Percentiles rank a stretch among this genome's conserved stretches.
Conservation (phyloP, 2,888 invertebrate genomes). For the Caenorhabditis sp. region DNA sequence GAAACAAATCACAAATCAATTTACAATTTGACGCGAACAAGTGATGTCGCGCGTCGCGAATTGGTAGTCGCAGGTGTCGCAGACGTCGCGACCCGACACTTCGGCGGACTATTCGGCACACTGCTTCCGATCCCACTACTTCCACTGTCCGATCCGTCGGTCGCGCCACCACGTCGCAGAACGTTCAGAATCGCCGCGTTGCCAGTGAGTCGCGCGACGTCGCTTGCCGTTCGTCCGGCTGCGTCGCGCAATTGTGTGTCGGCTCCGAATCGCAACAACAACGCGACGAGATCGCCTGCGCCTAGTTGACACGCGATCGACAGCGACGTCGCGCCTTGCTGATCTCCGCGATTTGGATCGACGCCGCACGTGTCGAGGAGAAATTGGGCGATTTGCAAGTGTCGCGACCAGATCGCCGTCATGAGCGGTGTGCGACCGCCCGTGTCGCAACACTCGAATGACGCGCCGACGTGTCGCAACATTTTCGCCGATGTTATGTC, state of each 20-base stretch:
- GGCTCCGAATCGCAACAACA: slow-evolving; percentile 52
- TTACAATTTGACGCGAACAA: background rate
- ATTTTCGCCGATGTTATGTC: slow-evolving; percentile 49
- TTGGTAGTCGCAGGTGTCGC: no score
- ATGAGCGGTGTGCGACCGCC: slow-evolving; percentile 53
- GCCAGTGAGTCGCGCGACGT: slow-evolving; percentile 51
- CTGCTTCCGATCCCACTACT: slow-evolving; percentile 53
- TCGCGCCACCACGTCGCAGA: slow-evolving; percentile 45
- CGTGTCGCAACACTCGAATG: slow-evolving; percentile 42
- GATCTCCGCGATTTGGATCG: slow-evolving; percentile 50
- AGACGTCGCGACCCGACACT: background rate
- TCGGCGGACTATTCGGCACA: slow-evolving; percentile 49
- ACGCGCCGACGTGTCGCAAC: slow-evolving; percentile 35
- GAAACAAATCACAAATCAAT: background rate
- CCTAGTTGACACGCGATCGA: slow-evolving; percentile 55
- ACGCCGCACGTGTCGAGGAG: slow-evolving; percentile 45
- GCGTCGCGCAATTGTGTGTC: slow-evolving; percentile 50
- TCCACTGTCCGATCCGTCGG: slow-evolving; percentile 54
- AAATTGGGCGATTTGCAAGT: slow-evolving; percentile 34
- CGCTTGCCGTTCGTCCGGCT: slow-evolving; percentile 50
- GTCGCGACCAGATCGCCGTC: slow-evolving; percentile 54
- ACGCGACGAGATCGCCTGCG: slow-evolving; percentile 49
- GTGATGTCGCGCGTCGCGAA: background rate
- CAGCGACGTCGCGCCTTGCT: slow-evolving; percentile 57
- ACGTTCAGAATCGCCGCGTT: slow-evolving; percentile 43